Evolutionary conservation across 2,113 vertebrate genomes (phyloP).

Genomic region (Gavia stellata): DNA sequence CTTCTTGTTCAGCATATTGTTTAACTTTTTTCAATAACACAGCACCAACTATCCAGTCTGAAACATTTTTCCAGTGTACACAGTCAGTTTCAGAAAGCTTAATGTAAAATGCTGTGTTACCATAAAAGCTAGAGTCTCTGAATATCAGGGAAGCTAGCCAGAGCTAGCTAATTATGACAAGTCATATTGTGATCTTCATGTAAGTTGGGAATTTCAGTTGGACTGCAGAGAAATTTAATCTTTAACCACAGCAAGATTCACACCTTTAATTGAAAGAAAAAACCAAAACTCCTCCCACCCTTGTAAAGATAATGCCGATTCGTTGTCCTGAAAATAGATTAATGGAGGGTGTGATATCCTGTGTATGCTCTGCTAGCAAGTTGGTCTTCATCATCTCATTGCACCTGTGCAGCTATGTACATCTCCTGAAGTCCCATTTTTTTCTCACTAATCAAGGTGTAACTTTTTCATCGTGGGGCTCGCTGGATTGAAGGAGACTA

Average conservation of each 20-base stretch:
- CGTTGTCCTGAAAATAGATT: background rate
- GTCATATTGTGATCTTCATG: background rate
- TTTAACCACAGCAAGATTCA: background rate
- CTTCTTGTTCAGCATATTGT: background rate
- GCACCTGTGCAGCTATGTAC: background rate
- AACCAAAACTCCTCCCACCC: fast-evolving
- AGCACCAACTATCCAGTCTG: background rate
- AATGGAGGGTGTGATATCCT: background rate
- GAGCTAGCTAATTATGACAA: background rate
- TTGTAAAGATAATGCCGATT: background rate
- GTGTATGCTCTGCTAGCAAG: background rate
- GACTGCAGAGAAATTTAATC: background rate
- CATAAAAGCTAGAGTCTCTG: background rate
- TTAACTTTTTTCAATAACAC: background rate
- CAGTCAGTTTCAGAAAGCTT: background rate
- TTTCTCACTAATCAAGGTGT: background rate
- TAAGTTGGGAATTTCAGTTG: background rate
- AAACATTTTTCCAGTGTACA: background rate
- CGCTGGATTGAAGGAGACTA: background rate
- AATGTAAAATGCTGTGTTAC: background rate
- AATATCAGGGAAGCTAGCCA: background rate
- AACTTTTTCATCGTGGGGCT: background rate
- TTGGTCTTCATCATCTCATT: background rate
- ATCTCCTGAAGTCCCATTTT: background rate
- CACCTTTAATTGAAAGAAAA: background rate